Base-by-base conservation (phyloP, 2,113 vertebrate species). In the Pachyramphus minor region DNA sequence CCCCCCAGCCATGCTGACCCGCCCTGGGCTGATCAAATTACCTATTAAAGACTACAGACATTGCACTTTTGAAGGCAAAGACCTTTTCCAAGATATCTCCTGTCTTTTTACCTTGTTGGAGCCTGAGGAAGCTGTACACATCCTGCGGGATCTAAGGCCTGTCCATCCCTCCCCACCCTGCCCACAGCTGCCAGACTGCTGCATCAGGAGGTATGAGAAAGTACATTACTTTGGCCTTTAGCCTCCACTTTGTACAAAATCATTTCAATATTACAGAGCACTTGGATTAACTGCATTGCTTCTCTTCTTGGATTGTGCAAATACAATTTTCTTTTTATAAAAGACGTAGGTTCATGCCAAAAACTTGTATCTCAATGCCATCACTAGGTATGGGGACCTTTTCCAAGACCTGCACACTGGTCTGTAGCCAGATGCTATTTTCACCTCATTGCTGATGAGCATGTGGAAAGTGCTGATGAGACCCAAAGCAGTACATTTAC, bases 1-100 rank as follows among this genome's bases (percentile, higher is more conserved):
- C 2, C 6, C 41, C 41, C 31, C 68, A 59, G 39, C 17, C 52
- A 41, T 0, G 0, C 18, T 49, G 31, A 37, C 31, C 60, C 44
- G 66, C 14, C 66, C 42, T 67, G 24, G 27, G 44, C 27, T 62
- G 31, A 56, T 53, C 28, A 31, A 14, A 10, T 27, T 67, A 27
- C 21, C 5, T 0, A 6, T 58, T 41, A 62, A 71, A 86, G 59
- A 33, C 2, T 10, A 19, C 12, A 84, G 53, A 56, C 42, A 35
- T 2, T 4, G 8, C 35, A 77, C 6, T 59, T 69, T 47, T 3
- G 5, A 60, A 80, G 24, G 10, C 30, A 84, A 81, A 66, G 44
- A 44, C 14, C 27, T 86, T 55, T 62, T 25, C 49, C 33, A 47
- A 88, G n/a, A 4, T 53, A 10, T n/a, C 59, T 49, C 37, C 52